phyloP scores from a whole-genome alignment of 2,888 invertebrate species.

The Cynaeus angustus region DNA sequence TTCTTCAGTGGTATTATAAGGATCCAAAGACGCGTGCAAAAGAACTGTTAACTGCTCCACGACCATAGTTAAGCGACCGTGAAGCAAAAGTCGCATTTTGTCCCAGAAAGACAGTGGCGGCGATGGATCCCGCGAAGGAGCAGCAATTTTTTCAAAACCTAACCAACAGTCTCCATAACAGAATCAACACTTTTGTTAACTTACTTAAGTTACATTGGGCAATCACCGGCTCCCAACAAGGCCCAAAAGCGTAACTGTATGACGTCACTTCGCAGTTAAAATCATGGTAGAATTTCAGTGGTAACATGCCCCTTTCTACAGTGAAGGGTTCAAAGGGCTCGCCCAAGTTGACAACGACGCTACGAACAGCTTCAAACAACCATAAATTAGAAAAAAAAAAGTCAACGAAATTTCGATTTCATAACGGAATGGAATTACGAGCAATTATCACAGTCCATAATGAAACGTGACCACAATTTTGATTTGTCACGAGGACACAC shows the following conservation, averaged over 20 bases:
- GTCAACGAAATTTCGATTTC: too few relatives aligned
- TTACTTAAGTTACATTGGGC: constrained; percentile 89
- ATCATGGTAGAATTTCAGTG: constrained; percentile 98
- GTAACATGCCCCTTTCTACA: constrained; percentile 94
- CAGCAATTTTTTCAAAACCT: constrained; percentile 90
- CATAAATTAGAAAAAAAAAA: too few relatives aligned
- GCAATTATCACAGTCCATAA: not conserved
- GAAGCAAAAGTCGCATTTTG: constrained; percentile 92
- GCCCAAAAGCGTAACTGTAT: constrained; percentile 96
- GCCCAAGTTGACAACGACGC: constrained; percentile 86
- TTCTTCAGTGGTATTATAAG: constrained; percentile 99
- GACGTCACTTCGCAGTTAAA: constrained; percentile 94
- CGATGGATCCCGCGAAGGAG: constrained; percentile 94
- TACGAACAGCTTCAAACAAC: constrained; percentile 77
- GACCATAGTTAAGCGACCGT: constrained; percentile 93
- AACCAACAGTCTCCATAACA: constrained; percentile 42
- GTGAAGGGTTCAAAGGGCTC: constrained; percentile 87
- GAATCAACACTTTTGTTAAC: constrained; percentile 22
- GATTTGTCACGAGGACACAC: constrained; percentile 3
- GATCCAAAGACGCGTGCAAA: constrained; percentile 96
- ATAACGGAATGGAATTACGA: too few relatives aligned
- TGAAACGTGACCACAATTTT: not conserved
- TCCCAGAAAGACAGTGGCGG: constrained; percentile 98
- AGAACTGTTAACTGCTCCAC: constrained; percentile 92
- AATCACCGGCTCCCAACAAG: constrained; percentile 99